A percentile compares a stretch with the other conserved stretches of the same genome.
Evolutionary conservation across 2,113 vertebrate genomes (phyloP).

Genomic region (Ceyx margarethae): DNA sequence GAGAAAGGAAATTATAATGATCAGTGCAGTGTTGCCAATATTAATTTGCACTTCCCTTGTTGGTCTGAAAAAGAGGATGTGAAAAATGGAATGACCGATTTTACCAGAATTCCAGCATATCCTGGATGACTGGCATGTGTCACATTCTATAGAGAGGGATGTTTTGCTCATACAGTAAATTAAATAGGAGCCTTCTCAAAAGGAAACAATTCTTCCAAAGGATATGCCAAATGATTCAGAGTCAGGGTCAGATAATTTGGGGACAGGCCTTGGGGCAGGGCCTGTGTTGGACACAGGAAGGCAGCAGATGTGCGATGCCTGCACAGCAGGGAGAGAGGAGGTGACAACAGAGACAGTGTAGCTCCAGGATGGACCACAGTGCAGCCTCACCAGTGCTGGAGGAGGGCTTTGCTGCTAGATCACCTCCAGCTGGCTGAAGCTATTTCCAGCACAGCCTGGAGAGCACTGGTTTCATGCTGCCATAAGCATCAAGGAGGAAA

Average conservation of each 20-base stretch:
- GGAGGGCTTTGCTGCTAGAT: neutral
- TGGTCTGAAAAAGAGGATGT: neutral
- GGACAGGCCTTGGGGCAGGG: neutral
- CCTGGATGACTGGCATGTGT: neutral
- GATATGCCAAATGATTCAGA: neutral
- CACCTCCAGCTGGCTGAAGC: neutral
- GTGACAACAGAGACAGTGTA: neutral
- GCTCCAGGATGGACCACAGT: neutral
- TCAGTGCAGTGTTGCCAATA: neutral
- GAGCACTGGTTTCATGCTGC: neutral
- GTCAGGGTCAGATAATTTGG: fast-evolving
- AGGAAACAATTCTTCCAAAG: neutral
- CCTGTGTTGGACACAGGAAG: neutral
- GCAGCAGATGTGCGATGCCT: neutral
- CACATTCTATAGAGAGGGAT: neutral
- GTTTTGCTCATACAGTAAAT: neutral
- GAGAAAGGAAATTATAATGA: neutral
- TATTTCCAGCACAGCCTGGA: neutral
- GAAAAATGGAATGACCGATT: neutral
- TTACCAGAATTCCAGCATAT: neutral
- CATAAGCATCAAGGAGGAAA: neutral
- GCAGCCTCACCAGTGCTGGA: fast-evolving
- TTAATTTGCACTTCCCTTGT: neutral
- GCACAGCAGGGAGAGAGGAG: fast-evolving
- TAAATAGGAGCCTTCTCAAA: neutral